Base-by-base conservation (phyloP, 2,113 vertebrate genomes). In the Otocyon megalotis region DNA sequence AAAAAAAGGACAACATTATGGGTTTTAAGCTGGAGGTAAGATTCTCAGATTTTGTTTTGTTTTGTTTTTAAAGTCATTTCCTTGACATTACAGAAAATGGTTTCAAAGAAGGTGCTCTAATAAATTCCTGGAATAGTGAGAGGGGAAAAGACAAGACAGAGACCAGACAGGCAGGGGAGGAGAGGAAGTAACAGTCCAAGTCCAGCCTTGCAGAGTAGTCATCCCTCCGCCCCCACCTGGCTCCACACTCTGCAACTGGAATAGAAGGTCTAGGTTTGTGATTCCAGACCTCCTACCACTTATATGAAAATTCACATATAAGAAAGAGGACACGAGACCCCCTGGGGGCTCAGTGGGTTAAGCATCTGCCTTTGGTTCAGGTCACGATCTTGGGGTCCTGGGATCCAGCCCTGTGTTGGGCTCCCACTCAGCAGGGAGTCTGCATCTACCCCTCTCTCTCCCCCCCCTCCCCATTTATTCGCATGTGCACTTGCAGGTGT, bases 31-130 rank as follows among this genome's bases (percentile, higher is more conserved):
- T 65, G 12, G 19, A 35, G 5, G 8, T 50, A 65, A 80, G 28
- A 58, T n/a, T 91, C 54, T 93, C 26, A 84, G 60, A 83, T 83
- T 74, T 91, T n/a, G 5, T 53, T 93, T 58, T 69, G 11, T 82
- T 53, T 37, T 4, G 17, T 86, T 76, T 82, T 72, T 24, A 93
- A 83, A 76, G 24, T 5, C 2, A 63, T 90, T 86, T 92, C 32
- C 81, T 26, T 67, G 77, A 37, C 26, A 60, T 67, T 69, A 50
- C 4, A 63, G 19, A 72, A 65, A 88, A 84, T 72, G 14, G 56
- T 65, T 90, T 90, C 50, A 60, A 80, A 89, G 62, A 74, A 37
- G n/a, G 10, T 28, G 32, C 13, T 63, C 56, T 50, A 79, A 63
- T 91, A 86, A 71, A 65, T 79, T 58, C 53, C 26, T 72, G 26